A percentile compares a stretch with the other conserved stretches of the same genome.
Evolutionary conservation across 2,113 vertebrate genomes (phyloP).

Genomic region (Dunckerocampus dactyliophorus): DNA sequence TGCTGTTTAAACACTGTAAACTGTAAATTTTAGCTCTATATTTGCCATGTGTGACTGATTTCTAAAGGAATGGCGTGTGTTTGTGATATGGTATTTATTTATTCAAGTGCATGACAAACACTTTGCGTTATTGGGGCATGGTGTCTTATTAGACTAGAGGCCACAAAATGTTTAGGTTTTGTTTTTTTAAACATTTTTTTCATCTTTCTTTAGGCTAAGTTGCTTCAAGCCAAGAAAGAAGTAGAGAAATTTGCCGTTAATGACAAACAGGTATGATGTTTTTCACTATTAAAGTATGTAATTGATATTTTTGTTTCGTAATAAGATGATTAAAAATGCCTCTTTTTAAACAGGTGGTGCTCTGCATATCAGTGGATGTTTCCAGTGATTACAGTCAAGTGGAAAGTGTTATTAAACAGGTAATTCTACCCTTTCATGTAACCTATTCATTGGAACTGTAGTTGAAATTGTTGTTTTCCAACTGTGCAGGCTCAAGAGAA

Average conservation of each 20-base stretch:
- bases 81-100: no score
- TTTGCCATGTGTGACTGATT: no score
- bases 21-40: no score
- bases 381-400: slow-evolving; percentile 91
- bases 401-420: slow-evolving; percentile 95
- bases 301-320: neutral
- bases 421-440: slow-evolving; percentile 51
- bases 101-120: no score
- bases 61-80: no score
- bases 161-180: neutral
- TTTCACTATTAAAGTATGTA: neutral
- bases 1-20: no score
- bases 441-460: neutral
- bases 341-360: slow-evolving; percentile 80
- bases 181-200: neutral
- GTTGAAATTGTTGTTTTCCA: slow-evolving; percentile 1
- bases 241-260: slow-evolving; percentile 92
- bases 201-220: slow-evolving; percentile 75
- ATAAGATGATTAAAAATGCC: neutral
- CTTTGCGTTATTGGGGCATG: no score
- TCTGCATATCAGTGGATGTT: slow-evolving; percentile 94
- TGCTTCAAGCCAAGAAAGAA: slow-evolving; percentile 93
- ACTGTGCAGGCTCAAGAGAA: slow-evolving; percentile 89
- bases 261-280: slow-evolving; percentile 85
- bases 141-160: neutral